A percentile compares a stretch with the other conserved stretches of the same genome.
Conservation (phyloP, 2,113 vertebrate species). For the Turdus rufiventris region DNA sequence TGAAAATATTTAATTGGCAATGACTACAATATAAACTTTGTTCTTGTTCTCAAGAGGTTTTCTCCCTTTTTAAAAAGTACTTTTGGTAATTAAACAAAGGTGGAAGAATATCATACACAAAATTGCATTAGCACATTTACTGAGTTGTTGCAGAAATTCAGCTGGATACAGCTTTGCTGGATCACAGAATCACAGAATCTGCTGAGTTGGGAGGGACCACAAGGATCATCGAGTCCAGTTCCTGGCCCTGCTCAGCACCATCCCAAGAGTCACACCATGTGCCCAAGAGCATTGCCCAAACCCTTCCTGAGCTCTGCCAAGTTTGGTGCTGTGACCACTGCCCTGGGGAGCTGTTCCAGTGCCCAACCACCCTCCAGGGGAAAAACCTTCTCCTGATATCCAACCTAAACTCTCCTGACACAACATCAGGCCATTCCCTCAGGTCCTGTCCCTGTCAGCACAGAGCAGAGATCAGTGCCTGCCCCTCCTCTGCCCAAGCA, state of each 20-base stretch:
- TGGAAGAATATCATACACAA: background rate
- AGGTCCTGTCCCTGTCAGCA: background rate
- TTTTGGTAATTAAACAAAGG: conserved; percentile 5
- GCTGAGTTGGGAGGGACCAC: background rate
- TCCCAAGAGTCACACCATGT: background rate
- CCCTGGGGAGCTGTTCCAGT: background rate
- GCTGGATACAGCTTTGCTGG: background rate
- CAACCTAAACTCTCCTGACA: background rate
- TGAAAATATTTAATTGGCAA: background rate
- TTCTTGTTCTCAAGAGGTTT: conserved; percentile 7
- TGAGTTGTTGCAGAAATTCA: background rate
- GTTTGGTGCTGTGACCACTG: background rate
- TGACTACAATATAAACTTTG: conserved; percentile 16
- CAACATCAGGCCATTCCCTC: background rate
- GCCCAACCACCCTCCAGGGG: background rate
- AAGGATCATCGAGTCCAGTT: background rate
- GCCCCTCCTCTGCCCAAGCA: background rate
- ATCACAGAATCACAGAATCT: background rate
- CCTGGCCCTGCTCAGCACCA: background rate
- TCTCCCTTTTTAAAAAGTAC: background rate
- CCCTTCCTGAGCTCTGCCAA: background rate
- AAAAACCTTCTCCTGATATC: background rate
- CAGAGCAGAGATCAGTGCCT: background rate
- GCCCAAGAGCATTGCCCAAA: background rate
- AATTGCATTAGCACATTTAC: background rate